Base-by-base conservation (phyloP, 2,797 vertebrate species). In the Enoplosus armatus region DNA sequence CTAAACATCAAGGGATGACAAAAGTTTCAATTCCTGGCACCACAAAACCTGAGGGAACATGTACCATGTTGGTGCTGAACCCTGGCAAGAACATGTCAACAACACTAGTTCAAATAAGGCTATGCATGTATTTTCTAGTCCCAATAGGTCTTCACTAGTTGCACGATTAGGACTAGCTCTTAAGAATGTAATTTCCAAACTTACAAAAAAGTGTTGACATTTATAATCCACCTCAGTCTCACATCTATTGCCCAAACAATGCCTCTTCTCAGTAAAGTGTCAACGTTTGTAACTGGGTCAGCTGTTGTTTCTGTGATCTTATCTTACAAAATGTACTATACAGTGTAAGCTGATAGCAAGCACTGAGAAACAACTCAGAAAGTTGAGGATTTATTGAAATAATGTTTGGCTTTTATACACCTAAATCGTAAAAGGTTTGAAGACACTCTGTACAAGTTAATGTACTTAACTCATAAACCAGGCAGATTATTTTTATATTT, bases 221-320 rank as follows among this genome's bases (percentile, higher is more conserved):
- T 16, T 55, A 39, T 51, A 5, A 63, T 26, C 22, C 4, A 6
- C 5, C 9, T 47, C 43, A 65, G n/a, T 56, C 22, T 24, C 47
- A 56, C 16, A 58, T 63, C 2, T 62, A 11, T 26, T 35, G 8
- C 31, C 31, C 5, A 60, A 61, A 70, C 62, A 75, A 48, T 27
- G 1, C n/a, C 20, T 74, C 39, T 24, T 75, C n/a, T 64, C 14
- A 50, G n/a, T 16, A 0, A 35, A 67, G 39, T 79, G 48, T 66
- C 48, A 76, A 39, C 75, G 74, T 87, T 27, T 60, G 14, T 29
- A 84, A 82, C 24, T 71, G 53, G 71, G 65, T 85, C 82, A 85
- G 47, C 50, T 75, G 37, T 29, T 48, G 20, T 51, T 58, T 58
- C 37, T 70, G 51, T 60, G 18, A 59, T 67, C 69, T 74, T 51